These are phyloP conservation scores for Pogonocichla stellata DNA, from an alignment of 2,113 vertebrate genomes.

Conservation along the genomic window DNA sequence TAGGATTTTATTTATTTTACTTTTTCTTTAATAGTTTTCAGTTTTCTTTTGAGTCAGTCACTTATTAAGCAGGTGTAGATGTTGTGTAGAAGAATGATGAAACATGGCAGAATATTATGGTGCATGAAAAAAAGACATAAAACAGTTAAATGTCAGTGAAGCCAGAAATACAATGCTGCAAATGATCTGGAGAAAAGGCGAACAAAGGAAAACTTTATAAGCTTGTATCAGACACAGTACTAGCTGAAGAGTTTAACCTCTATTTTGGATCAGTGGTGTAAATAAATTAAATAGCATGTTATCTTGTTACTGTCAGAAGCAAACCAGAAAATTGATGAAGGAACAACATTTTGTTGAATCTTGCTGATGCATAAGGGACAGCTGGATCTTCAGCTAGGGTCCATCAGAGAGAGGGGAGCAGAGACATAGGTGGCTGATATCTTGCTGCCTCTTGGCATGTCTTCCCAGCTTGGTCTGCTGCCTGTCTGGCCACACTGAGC, in stretches of 20 bases:
- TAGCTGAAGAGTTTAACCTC: background rate
- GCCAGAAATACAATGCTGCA: background rate
- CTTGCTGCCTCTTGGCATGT: background rate
- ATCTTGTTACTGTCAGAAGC: background rate
- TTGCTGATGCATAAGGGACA: background rate
- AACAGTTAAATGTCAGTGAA: background rate
- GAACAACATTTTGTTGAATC: background rate
- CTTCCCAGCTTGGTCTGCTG: background rate
- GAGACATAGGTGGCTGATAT: background rate
- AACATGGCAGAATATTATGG: background rate
- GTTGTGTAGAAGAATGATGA: background rate
- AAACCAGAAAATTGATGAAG: background rate
- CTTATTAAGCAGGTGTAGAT: background rate
- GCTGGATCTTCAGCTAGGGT: background rate
- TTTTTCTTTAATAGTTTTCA: background rate
- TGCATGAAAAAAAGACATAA: background rate
- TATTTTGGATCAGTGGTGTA: background rate
- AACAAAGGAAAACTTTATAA: background rate
- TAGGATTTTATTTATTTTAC: background rate
- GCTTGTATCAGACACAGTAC: background rate
- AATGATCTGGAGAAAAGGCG: background rate
- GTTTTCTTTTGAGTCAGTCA: background rate
- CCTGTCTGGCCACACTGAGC: background rate
- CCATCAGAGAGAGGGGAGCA: background rate
- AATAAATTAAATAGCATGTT: background rate